phyloP scores from a whole-genome alignment of 2,888 invertebrate genomes.

The Metacarcinus magister region DNA sequence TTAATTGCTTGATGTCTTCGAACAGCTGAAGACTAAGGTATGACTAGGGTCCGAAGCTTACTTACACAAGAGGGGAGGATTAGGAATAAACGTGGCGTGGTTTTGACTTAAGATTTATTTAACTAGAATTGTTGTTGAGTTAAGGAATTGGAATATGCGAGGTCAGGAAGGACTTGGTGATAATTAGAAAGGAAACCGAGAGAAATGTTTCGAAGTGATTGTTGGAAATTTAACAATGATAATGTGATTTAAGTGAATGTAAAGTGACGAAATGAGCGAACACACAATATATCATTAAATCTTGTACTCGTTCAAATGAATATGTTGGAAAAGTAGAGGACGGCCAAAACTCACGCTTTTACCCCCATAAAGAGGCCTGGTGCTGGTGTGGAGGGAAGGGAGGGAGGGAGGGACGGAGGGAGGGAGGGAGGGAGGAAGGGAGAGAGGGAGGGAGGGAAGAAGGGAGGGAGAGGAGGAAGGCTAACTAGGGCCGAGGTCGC shows the following conservation, averaged over 20 bases:
- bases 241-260: too few relatives aligned
- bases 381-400: not conserved
- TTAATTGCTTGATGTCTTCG: not conserved
- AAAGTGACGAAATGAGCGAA: not conserved
- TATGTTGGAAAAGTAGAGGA: not conserved
- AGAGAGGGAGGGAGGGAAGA: not conserved
- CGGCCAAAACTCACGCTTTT: not conserved
- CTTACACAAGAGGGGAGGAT: not conserved
- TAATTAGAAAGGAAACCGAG: not conserved
- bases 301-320: not conserved
- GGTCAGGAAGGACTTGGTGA: not conserved
- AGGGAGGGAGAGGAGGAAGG: not conserved
- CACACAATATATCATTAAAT: not conserved
- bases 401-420: not conserved
- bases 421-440: not conserved
- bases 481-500: conserved; percentile 30
- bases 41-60: not conserved
- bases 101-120: not conserved
- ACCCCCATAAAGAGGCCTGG: not conserved
- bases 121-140: not conserved
- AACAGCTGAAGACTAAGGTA: not conserved
- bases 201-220: too few relatives aligned
- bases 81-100: not conserved
- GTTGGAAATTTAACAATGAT: too few relatives aligned
- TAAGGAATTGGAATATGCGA: not conserved